Conservation (phyloP, 2,797 vertebrate species). For the Ceyx erithaca region DNA sequence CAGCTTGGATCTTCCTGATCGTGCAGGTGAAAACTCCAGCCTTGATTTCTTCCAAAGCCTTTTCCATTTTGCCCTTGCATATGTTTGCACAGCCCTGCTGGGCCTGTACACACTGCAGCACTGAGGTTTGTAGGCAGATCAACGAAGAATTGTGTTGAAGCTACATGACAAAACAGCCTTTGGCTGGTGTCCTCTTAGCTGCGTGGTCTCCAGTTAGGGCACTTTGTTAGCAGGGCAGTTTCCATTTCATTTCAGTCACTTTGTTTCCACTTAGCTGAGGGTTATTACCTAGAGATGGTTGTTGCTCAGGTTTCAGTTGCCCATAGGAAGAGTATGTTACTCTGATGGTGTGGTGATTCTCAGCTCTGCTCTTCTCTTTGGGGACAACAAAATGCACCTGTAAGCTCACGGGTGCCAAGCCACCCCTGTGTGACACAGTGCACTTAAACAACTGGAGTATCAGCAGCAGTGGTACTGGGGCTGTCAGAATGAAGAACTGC, state of each 20-base stretch:
- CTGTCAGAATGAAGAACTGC: background rate
- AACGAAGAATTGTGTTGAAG: background rate
- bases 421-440: background rate
- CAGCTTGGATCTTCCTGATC: background rate
- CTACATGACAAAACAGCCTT: accelerated
- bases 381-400: background rate
- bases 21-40: background rate
- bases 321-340: background rate
- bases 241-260: background rate
- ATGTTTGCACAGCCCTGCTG: background rate
- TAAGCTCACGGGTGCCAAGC: background rate
- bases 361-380: background rate
- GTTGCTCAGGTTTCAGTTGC: background rate
- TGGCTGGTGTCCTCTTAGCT: background rate
- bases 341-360: background rate
- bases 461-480: too few species aligned
- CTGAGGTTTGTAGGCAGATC: background rate
- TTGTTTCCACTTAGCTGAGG: background rate
- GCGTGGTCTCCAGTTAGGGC: background rate
- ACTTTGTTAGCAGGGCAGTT: background rate
- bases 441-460: accelerated
- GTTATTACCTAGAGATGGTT: background rate
- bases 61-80: background rate
- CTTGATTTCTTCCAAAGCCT: background rate
- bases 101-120: accelerated